These are phyloP conservation scores for Brachyalestes nurse DNA, from an alignment of 2,797 vertebrate species.

Conservation along the genomic window DNA sequence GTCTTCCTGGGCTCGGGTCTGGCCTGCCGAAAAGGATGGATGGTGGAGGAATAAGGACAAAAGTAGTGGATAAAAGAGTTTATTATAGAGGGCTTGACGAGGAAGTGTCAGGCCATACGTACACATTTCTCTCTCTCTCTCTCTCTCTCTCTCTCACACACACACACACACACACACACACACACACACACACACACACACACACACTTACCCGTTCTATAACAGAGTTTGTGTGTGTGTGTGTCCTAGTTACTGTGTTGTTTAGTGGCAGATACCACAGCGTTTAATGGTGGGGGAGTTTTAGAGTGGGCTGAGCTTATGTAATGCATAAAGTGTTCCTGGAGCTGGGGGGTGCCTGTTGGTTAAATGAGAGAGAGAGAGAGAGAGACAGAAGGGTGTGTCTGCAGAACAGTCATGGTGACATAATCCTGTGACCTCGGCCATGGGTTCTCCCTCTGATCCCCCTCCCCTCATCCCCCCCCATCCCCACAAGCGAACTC, in stretches of 20 bases:
- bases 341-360: slow-evolving; percentile 15
- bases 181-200: no score
- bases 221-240: not conserved
- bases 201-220: slow-evolving; percentile 23
- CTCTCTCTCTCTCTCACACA: not conserved
- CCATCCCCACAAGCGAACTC: not conserved
- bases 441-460: slow-evolving; percentile 11
- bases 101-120: not conserved
- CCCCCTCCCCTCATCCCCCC: not conserved
- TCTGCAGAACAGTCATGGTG: slow-evolving; percentile 27
- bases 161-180: no score
- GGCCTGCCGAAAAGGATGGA: slow-evolving; percentile 9
- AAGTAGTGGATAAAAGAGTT: not conserved
- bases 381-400: slow-evolving; percentile 41
- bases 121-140: no score
- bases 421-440: slow-evolving; percentile 39
- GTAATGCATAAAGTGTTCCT: slow-evolving; percentile 57
- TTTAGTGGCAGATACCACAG: slow-evolving; percentile 70
- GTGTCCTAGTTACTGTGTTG: slow-evolving; percentile 62
- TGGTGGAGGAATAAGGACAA: not conserved
- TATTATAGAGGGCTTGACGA: not conserved
- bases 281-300: slow-evolving; percentile 62
- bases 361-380: slow-evolving; percentile 57
- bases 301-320: slow-evolving; percentile 64
- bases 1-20: not conserved